Evolutionary conservation across 1,140 invertebrate species (phyloP).

Genomic region (Euwallacea similis): DNA sequence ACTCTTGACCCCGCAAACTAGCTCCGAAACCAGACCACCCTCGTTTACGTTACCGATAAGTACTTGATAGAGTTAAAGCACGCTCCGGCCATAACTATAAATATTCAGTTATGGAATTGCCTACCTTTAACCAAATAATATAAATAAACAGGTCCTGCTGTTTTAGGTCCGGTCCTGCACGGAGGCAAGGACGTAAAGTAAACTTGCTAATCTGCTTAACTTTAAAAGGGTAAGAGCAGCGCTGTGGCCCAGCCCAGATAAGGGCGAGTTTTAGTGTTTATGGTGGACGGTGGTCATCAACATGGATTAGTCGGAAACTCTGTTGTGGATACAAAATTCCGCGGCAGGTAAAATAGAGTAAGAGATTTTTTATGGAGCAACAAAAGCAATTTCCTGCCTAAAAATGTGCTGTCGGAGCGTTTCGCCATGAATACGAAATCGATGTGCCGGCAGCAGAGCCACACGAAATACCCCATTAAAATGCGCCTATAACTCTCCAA

Average conservation of each 20-base stretch:
- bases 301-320: too few relatives aligned
- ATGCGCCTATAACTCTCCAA: slow-evolving; percentile 10
- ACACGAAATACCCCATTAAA: slow-evolving; percentile 27
- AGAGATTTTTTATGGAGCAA: slow-evolving; percentile 5
- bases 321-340: too few relatives aligned
- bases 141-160: slow-evolving; percentile 9
- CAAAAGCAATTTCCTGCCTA: slow-evolving; percentile 7
- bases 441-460: slow-evolving; percentile 18
- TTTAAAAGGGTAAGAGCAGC: background rate
- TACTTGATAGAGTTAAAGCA: background rate
- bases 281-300: too few relatives aligned
- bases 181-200: background rate
- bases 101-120: slow-evolving; percentile 5
- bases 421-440: slow-evolving; percentile 25
- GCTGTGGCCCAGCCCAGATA: too few relatives aligned
- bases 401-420: slow-evolving; percentile 19
- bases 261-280: too few relatives aligned
- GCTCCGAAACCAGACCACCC: too few relatives aligned
- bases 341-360: background rate
- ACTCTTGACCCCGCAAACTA: too few relatives aligned
- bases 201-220: slow-evolving; percentile 4
- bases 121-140: slow-evolving; percentile 12
- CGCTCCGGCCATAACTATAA: background rate
- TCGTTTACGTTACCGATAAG: background rate
- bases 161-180: background rate